Conservation (phyloP, 37 sponge, comb jelly and placozoan species). For the Bolinopsis microptera region DNA sequence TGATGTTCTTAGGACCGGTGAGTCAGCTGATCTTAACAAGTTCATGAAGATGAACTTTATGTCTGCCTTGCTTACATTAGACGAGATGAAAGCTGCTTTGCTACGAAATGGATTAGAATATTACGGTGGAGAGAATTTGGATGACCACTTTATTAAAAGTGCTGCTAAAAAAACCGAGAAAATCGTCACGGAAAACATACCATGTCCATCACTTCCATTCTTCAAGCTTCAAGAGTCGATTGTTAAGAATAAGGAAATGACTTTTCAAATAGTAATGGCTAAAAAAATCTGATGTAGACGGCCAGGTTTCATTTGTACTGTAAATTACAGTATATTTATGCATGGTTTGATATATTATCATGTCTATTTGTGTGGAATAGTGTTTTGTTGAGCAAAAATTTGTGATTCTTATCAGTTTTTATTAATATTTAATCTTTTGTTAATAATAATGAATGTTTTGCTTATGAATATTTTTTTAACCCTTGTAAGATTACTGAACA, state of each 20-base stretch:
- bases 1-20: background rate
- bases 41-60: background rate
- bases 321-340: too few relatives aligned
- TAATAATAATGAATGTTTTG: too few relatives aligned
- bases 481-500: too few relatives aligned
- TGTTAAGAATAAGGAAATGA: background rate
- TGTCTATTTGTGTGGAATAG: too few relatives aligned
- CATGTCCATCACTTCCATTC: background rate
- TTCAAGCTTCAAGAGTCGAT: background rate
- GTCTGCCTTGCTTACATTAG: background rate
- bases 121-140: background rate
- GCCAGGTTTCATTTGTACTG: too few relatives aligned
- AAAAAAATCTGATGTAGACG: background rate
- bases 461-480: too few relatives aligned
- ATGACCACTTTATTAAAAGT: background rate
- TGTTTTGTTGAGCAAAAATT: too few relatives aligned
- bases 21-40: background rate
- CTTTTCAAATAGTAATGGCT: conserved; percentile 6
- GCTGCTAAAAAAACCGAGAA: background rate
- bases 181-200: background rate
- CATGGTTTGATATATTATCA: too few relatives aligned
- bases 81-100: background rate
- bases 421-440: too few relatives aligned
- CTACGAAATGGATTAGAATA: background rate
- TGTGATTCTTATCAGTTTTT: too few relatives aligned